Evolutionary conservation across 1,140 invertebrate genomes (phyloP).

Genomic region (Drosophila sp.): DNA sequence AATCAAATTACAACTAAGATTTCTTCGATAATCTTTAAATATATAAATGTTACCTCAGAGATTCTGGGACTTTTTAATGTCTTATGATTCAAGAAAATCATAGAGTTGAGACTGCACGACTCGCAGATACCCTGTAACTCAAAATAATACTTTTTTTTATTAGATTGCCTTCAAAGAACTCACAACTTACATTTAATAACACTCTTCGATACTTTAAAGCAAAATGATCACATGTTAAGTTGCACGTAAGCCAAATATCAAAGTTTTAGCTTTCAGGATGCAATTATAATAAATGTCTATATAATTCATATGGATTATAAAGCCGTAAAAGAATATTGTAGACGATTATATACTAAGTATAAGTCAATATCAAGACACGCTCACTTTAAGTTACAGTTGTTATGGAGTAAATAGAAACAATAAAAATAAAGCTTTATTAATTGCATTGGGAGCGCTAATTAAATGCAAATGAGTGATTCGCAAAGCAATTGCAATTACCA

Average conservation of each 20-base stretch:
- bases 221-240: background rate
- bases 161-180: no score
- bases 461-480: constrained; percentile 60
- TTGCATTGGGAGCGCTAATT: constrained; percentile 46
- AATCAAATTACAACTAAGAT: no score
- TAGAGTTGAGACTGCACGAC: no score
- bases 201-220: no score
- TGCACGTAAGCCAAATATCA: background rate
- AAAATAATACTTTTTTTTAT: background rate
- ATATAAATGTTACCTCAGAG: no score
- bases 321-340: background rate
- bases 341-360: background rate
- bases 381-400: constrained; percentile 15
- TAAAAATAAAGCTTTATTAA: constrained; percentile 36
- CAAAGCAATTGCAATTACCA: constrained; percentile 19
- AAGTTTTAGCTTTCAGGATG: background rate
- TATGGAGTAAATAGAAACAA: constrained; percentile 10
- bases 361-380: constrained; percentile 1
- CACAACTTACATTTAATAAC: no score
- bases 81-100: no score
- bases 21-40: no score
- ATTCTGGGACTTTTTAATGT: no score
- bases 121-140: no score
- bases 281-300: background rate
- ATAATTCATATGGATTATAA: background rate